Conservation (phyloP, 2,797 vertebrate species). For the Anguilla marmorata region DNA sequence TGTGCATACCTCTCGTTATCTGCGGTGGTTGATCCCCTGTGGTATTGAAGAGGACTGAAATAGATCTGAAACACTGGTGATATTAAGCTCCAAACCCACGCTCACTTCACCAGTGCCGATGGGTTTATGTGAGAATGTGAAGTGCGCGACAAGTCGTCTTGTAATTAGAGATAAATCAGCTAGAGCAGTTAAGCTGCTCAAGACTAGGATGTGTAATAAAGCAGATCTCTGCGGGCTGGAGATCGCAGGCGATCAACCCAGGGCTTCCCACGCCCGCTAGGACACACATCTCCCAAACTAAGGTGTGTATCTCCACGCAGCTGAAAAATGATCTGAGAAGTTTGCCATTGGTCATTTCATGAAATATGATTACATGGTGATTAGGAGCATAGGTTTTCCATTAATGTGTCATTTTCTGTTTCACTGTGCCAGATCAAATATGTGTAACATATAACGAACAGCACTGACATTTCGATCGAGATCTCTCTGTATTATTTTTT, state of each 20-base stretch:
- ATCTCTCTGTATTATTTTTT: background rate
- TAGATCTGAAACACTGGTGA: background rate
- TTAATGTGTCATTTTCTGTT: background rate
- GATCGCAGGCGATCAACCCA: background rate
- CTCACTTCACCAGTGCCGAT: background rate
- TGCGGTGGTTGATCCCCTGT: background rate
- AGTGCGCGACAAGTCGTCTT: background rate
- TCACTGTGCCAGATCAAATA: background rate
- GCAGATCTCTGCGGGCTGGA: background rate
- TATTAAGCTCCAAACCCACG: background rate
- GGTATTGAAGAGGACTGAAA: conserved; percentile 8
- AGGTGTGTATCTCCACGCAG: background rate
- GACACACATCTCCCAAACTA: background rate
- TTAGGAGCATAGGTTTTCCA: background rate
- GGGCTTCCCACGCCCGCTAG: too few relatives aligned
- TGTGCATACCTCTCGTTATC: background rate
- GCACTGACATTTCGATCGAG: background rate
- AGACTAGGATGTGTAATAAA: background rate
- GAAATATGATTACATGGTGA: background rate
- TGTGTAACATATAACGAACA: background rate
- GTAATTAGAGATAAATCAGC: conserved; percentile 9
- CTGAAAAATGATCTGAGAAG: background rate
- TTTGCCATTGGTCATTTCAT: background rate
- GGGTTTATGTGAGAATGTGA: background rate
- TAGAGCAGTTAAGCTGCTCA: background rate